Evolutionary conservation across 2,888 invertebrate genomes (phyloP), one percentile per base, ranked within the genome.

Genomic region (Synergus laeviventris): DNA sequence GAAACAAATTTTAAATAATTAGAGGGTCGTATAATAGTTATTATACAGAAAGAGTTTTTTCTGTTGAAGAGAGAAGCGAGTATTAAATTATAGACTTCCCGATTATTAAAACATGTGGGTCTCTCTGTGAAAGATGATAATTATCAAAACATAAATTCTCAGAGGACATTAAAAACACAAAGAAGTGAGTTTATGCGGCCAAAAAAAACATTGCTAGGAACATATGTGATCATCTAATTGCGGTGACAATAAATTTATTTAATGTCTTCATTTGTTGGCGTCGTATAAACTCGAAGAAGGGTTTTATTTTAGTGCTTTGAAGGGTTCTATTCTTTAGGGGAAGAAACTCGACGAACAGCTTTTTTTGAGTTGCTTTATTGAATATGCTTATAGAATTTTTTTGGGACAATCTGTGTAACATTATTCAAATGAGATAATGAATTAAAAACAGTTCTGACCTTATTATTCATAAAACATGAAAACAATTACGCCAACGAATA

Each of bases 241-340:
- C 85, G 84, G 83, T 74, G 78, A 83, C 84, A 83, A 89, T 89
- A 89, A 89, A 89, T 89, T 87, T 84, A 81, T 84, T 88, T 86
- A 86, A 87, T 86, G 87, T 89, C 87, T 70, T 70, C 49, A 70
- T 70, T 70, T 49, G 11, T n/a, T 70, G n/a, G 49, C 16, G 45
- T 45, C 45, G 56, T 21, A 56, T 70, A 70, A 31, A 31, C 70
- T 70, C 70, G 14, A 70, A 70, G 70, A 49, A 70, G 70, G 70
- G 70, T 70, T 49, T 45, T 36, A 49, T 70, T 49, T 45, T 36
- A 49, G n/a, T n/a, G 49, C 31, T 49, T 70, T n/a, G 31, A 70
- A 70, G 49, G 70, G 70, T 70, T 49, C n/a, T 11, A 2, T 18
- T 2, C 24, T 31, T n/a, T 49, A 49, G 70, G 70, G 70, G 70